Base-by-base conservation (phyloP, 2,113 vertebrate genomes). In the Procavia capensis region DNA sequence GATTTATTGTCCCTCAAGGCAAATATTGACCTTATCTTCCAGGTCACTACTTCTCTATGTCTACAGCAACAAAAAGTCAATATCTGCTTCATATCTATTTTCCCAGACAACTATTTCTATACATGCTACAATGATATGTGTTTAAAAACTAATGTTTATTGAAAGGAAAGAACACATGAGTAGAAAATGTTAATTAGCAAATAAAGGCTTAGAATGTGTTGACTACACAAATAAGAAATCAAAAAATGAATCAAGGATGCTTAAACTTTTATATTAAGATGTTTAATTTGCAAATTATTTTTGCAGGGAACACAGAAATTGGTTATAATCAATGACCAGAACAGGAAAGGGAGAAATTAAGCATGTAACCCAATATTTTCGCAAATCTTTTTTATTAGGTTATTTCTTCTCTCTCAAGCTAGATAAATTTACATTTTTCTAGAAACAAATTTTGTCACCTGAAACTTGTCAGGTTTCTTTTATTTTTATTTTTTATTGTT, bases 21-120 rank as follows among this genome's bases (percentile, higher is more conserved):
- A 97, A 97, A 97, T 97, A 98, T 97, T 97, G 97, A 97, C 96
- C 95, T 95, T 95, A 89, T 91, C 97, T 97, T 95, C 64, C 78
- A 96, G 85, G 93, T 97, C 95, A 39, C 96, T 97, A 97, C 97
- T 96, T 97, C 93, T 94, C 89, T 96, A 59, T 96, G 84, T 84
- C 97, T 89, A 90, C 70, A 75, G 66, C 76, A 87, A 97, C 75
- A 94, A 96, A 70, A 97, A 97, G 96, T 96, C 96, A 97, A 95
- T 97, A 97, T 25, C 66, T 92, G 87, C 79, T 94, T 96, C 95
- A 93, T 92, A 95, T 88, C 47, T 93, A 94, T 90, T 97, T 97
- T 97, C 94, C 93, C 85, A 90, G 72, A 83, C 91, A 95, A 88
- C 91, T 83, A 89, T 36, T 96, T 90, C 79, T 96, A 92, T 94